Evolutionary conservation across 2,888 invertebrate species (phyloP), one percentile per base, ranked within the genome.

Genomic region (Dasypolia templi): DNA sequence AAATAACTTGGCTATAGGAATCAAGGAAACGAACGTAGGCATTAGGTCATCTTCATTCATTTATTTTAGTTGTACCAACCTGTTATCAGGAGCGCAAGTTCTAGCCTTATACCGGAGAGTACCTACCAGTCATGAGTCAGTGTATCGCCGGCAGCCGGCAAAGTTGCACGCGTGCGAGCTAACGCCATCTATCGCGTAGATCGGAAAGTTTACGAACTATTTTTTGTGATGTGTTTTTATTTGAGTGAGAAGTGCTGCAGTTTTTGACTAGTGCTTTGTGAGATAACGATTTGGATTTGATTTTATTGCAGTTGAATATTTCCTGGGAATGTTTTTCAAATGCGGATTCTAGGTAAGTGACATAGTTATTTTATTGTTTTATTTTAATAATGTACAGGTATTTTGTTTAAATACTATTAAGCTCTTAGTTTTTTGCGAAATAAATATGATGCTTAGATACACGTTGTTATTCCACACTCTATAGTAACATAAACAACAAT

Each of bases 181-280:
- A 12, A 32, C 65, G 73, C 65, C 69, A 64, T 65, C 76, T 74
- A 35, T 32, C 42, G 68, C 14, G 56, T n/a, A 53, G 12, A 63
- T 71, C 70, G 72, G 69, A 84, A 86, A 86, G 82, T 86, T 85
- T 78, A 19, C 80, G 77, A 78, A 75, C 59, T 14, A 46, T 44
- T 68, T 61, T 22, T 62, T 26, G 79, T 78, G 74, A 49, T 72
- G 68, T 73, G 51, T 79, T 74, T 65, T 64, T 66, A 19, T 42
- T 70, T 72, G 19, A 76, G 83, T 85, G 82, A 0, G n/a, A 75
- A 55, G 77, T 85, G 81, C 14, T 55, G 19, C 53, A 32, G 46
- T 70, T 77, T 64, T 56, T 42, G 11, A 66, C 6, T 56, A 59
- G 78, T 84, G 84, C 58, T 71, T 67, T 22, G 65, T 56, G 64